Conservation (phyloP, 64 coral and sea anemone species). For the Platygyra sinensis region DNA sequence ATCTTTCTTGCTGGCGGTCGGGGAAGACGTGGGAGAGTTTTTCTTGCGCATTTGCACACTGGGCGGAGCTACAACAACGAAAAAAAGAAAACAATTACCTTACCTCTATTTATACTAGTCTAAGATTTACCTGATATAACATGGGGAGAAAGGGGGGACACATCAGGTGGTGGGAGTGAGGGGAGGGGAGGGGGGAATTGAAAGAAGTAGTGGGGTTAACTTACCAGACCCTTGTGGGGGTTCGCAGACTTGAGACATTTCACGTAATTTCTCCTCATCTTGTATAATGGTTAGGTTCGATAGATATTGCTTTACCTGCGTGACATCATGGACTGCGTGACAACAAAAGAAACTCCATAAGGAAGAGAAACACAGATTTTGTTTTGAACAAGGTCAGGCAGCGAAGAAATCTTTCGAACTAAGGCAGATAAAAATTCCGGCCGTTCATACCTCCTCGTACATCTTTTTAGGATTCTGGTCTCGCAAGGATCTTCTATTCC, state of each 20-base stretch:
- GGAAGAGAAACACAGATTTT: too few relatives aligned
- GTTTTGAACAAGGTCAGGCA: background rate
- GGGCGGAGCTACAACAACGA: conserved; percentile 29
- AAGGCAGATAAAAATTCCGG: background rate
- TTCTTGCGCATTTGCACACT: conserved; percentile 67
- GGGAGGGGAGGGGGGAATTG: too few relatives aligned
- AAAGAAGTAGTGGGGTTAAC: background rate
- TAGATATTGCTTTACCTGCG: conserved; percentile 74
- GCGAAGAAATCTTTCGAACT: background rate
- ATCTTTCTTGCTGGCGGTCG: conserved; percentile 45
- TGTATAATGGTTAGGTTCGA: conserved; percentile 59
- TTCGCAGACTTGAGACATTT: conserved; percentile 88
- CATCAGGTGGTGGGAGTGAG: background rate
- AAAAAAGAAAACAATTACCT: background rate
- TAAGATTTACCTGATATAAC: background rate
- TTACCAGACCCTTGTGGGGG: conserved; percentile 79
- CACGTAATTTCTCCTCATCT: conserved; percentile 80
- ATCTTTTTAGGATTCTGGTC: conserved; percentile 78
- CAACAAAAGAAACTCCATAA: background rate
- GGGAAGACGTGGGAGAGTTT: conserved; percentile 61
- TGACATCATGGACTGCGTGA: conserved; percentile 74
- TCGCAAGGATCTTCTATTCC: conserved; percentile 70
- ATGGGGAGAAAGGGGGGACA: background rate
- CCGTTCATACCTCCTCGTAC: conserved; percentile 82
- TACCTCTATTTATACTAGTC: too few relatives aligned